These are phyloP conservation scores for Philereme transversata DNA, from an alignment of 2,888 invertebrate genomes.

Conservation along the genomic window DNA sequence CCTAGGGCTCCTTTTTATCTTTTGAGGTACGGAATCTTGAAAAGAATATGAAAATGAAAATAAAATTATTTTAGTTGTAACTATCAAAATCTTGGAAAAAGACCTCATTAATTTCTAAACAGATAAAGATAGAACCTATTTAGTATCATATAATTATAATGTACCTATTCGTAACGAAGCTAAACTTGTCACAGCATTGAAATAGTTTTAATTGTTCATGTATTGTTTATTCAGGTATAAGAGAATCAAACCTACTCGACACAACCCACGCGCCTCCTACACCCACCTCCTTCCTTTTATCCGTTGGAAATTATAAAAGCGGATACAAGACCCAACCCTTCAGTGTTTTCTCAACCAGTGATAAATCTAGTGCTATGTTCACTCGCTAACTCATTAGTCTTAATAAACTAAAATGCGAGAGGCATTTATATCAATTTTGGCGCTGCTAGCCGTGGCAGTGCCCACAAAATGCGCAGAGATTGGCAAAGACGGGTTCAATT, in stretches of 20 bases:
- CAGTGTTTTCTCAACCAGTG: conserved; percentile 31
- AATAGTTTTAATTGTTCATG: too few species aligned
- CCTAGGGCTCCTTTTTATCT: too few species aligned
- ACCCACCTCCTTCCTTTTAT: conserved; percentile 13
- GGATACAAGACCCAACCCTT: conserved; percentile 35
- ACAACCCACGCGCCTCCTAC: conserved; percentile 26
- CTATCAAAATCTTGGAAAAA: too few species aligned
- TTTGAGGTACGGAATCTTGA: too few species aligned
- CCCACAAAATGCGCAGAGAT: conserved; percentile 57
- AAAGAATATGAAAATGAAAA: too few species aligned
- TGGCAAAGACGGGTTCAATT: conserved; percentile 74
- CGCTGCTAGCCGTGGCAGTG: conserved; percentile 53
- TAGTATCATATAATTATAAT: too few species aligned
- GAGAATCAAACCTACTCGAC: conserved; percentile 40
- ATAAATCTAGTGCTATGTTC: conserved; percentile 40
- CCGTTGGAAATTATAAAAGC: conserved; percentile 61
- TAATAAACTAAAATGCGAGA: conserved; percentile 67
- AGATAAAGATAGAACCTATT: too few species aligned
- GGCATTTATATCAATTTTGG: conserved; percentile 66
- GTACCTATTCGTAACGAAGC: too few species aligned
- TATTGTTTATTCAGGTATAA: neutral
- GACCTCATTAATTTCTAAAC: too few species aligned
- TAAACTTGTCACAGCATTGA: too few species aligned
- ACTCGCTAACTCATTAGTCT: conserved; percentile 52
- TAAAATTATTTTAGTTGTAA: too few species aligned